Conservation (phyloP, 2,888 invertebrate genomes). For the Icerya purchasi region DNA sequence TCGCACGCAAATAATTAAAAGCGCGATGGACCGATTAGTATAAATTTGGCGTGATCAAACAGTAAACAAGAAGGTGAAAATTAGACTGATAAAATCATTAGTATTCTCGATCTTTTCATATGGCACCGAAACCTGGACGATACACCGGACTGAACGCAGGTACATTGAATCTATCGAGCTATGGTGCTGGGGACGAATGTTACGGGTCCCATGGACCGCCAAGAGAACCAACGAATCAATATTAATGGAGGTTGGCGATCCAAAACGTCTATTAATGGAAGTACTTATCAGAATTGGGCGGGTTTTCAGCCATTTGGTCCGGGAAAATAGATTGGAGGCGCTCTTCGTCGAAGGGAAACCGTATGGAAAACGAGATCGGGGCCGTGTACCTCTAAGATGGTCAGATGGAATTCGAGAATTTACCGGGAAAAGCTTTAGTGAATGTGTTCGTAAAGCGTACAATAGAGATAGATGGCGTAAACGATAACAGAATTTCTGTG, state of each 20-base stretch:
- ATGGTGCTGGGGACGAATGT: background rate
- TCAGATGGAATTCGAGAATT: background rate
- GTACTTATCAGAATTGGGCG: background rate
- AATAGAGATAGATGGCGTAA: background rate
- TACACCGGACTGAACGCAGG: too few species aligned
- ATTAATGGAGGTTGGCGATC: background rate
- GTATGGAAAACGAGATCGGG: too few species aligned
- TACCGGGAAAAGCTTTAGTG: too few species aligned
- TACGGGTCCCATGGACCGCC: background rate
- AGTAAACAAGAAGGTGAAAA: background rate
- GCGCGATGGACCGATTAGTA: background rate
- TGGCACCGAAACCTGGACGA: background rate
- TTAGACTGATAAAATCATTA: background rate
- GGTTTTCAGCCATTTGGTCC: background rate
- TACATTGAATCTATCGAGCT: too few species aligned
- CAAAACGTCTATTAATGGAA: background rate
- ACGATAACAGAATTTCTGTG: too few species aligned
- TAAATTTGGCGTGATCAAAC: too few species aligned
- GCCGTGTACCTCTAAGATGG: background rate
- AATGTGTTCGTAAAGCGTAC: background rate
- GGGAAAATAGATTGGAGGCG: background rate
- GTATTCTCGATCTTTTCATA: background rate
- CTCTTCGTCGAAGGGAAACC: background rate
- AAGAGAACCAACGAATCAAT: background rate
- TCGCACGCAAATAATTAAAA: background rate